Evolutionary conservation across 2,113 vertebrate genomes (phyloP).

Genomic region (Cromileptes altivelis): DNA sequence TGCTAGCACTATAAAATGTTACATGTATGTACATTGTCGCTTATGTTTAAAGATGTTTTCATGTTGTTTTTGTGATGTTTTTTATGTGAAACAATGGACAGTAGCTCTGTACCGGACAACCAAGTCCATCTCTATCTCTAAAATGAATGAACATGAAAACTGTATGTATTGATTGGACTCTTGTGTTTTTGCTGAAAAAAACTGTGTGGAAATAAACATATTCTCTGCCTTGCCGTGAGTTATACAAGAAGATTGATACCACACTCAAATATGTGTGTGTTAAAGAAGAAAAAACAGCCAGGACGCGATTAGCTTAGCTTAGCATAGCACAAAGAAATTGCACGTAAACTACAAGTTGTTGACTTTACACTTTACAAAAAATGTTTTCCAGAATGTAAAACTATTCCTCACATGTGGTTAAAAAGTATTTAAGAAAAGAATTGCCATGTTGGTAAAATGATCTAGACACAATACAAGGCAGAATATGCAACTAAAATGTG

Average conservation of each 20-base stretch:
- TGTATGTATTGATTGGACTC: neutral
- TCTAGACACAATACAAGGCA: too few species aligned
- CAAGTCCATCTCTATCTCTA: too few species aligned
- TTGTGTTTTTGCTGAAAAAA: neutral
- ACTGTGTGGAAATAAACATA: neutral
- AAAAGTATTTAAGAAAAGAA: neutral
- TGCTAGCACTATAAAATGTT: too few species aligned
- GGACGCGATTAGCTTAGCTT: neutral
- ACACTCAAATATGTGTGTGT: neutral
- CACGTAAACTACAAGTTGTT: neutral
- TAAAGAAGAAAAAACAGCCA: neutral
- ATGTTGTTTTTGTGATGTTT: too few species aligned
- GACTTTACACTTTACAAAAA: neutral
- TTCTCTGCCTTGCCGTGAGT: neutral
- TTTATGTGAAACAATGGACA: too few species aligned
- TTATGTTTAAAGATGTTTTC: too few species aligned
- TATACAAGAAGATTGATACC: neutral
- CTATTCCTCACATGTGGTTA: neutral
- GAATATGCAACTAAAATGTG: neutral
- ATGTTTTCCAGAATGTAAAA: slow-evolving; percentile 1
- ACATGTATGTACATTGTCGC: neutral
- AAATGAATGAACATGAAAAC: neutral
- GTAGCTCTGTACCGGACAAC: too few species aligned
- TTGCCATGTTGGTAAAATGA: neutral
- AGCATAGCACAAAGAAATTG: neutral